A percentile compares a stretch with the other conserved stretches of the same genome.
Conservation (phyloP, 2,888 invertebrate genomes). For the Xanthorhoe spadicearia region DNA sequence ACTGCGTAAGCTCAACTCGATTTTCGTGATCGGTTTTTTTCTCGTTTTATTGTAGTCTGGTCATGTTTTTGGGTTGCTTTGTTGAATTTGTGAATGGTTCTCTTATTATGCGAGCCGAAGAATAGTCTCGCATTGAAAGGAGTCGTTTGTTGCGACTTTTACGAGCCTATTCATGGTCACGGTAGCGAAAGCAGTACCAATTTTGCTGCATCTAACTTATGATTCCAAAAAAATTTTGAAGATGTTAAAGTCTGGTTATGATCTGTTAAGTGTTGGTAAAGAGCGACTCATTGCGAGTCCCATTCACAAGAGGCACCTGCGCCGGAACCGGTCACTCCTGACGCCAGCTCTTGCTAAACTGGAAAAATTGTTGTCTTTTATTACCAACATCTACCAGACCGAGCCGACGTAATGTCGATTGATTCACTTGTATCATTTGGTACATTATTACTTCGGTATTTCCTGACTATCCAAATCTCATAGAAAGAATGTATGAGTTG, state of each 20-base stretch:
- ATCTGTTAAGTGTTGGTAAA: slow-evolving; percentile 57
- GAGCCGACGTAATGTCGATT: slow-evolving; percentile 55
- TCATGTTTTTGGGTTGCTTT: slow-evolving; percentile 79
- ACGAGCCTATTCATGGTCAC: slow-evolving; percentile 40
- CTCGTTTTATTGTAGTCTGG: slow-evolving; percentile 73
- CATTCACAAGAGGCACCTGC: slow-evolving; percentile 75
- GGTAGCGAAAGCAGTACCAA: slow-evolving; percentile 12
- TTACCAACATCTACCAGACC: slow-evolving; percentile 58
- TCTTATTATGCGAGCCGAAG: slow-evolving; percentile 54
- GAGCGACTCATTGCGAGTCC: slow-evolving; percentile 60
- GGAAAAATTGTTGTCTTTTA: slow-evolving; percentile 66
- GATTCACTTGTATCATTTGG: slow-evolving; percentile 49
- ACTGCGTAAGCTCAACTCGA: slow-evolving; percentile 77
- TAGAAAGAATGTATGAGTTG: slow-evolving; percentile 8
- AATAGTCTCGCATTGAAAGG: slow-evolving; percentile 55
- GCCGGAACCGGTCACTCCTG: slow-evolving; percentile 71
- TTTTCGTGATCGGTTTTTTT: slow-evolving; percentile 78
- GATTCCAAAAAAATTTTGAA: neutral
- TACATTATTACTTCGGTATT: slow-evolving; percentile 35
- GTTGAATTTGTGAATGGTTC: slow-evolving; percentile 80
- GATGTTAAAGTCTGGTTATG: slow-evolving; percentile 49
- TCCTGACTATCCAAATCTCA: slow-evolving; percentile 9
- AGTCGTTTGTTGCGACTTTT: slow-evolving; percentile 57
- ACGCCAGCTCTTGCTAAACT: slow-evolving; percentile 70
- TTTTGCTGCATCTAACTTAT: neutral